A percentile compares a stretch with the other conserved stretches of the same genome.
Conservation (phyloP, 2,888 invertebrate species). For the Synergus gifuensis region DNA sequence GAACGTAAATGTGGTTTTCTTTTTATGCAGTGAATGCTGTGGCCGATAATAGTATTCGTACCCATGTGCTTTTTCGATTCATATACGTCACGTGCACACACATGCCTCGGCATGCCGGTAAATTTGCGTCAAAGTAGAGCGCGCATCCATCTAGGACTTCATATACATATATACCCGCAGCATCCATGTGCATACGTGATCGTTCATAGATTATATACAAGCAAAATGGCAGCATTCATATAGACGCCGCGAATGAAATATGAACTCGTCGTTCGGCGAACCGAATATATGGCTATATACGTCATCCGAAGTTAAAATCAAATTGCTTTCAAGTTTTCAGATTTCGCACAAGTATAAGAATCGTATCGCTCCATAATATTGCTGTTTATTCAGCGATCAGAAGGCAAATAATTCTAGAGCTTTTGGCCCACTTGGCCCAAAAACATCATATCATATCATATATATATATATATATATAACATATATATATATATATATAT, state of each 20-base stretch:
- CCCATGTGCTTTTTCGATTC: conserved; percentile 25
- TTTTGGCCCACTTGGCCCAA: too few relatives aligned
- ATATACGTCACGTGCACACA: conserved; percentile 12
- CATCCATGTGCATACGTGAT: conserved; percentile 15
- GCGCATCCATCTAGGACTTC: conserved; percentile 16
- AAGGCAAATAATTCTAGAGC: background rate
- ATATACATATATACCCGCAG: too few relatives aligned
- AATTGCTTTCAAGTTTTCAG: conserved; percentile 33
- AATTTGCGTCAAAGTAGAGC: conserved; percentile 25
- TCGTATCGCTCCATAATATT: background rate
- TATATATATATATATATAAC: too few relatives aligned
- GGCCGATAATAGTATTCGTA: conserved; percentile 29
- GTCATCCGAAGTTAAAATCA: conserved; percentile 32
- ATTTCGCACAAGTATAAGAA: background rate
- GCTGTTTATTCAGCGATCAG: background rate
- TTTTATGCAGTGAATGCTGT: background rate
- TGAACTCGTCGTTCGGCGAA: conserved; percentile 29
- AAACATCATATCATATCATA: too few relatives aligned
- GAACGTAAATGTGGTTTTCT: background rate
- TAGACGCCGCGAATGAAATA: conserved; percentile 21
- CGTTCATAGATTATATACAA: conserved; percentile 39
- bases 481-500: too few relatives aligned
- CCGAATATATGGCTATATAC: conserved; percentile 30
- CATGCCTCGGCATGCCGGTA: conserved; percentile 17
- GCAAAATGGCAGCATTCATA: conserved; percentile 19